Base-by-base conservation (phyloP, 2,797 vertebrate species). In the Choloepus didactylus region DNA sequence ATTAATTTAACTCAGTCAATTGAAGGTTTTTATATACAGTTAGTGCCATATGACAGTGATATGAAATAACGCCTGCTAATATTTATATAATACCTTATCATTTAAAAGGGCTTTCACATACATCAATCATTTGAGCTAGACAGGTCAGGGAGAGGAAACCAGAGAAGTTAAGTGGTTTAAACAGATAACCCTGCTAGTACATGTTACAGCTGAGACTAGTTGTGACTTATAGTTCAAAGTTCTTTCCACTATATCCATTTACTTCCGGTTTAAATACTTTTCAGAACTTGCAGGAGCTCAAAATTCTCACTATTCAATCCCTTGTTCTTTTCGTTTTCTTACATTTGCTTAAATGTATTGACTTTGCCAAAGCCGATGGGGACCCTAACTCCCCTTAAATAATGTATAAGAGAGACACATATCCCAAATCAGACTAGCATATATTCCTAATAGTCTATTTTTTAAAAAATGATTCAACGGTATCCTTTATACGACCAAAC, bases 401-500 rank as follows among this genome's bases (percentile, higher is more conserved):
- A 77, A 56, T 49, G 35, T 59, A 10, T 88, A 11, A 67, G 51
- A n/a, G 5, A 21, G 62, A 60, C 31, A 80, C 25, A 76, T 54
- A 79, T 35, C 6, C 16, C 87, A 89, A 92, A 87, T 76, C 41
- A 60, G 64, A 75, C 25, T 62, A 49, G 11, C 35, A 19, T 87
- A 95, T 89, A 72, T 25, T 85, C 14, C 41, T 88, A 69, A 49
- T 4, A 23, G 14, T 64, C 2, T 75, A 70, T 21, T 54, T 79
- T 4, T 54, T 85, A 84, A 93, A 89, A 84, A 93, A 82, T 87
- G 87, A 62, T 54, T 64, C 54, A 79, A 3, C 27, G 35, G 0
- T 75, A 79, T 79, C 31, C 64, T 92, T 94, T 70, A 87, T 44
- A 25, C 51, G 77, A 96, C 84, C 27, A 93, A 56, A 73, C 29